These are phyloP conservation scores for Paralichthys olivaceus DNA, from an alignment of 2,113 vertebrate species.

Conservation along the genomic window DNA sequence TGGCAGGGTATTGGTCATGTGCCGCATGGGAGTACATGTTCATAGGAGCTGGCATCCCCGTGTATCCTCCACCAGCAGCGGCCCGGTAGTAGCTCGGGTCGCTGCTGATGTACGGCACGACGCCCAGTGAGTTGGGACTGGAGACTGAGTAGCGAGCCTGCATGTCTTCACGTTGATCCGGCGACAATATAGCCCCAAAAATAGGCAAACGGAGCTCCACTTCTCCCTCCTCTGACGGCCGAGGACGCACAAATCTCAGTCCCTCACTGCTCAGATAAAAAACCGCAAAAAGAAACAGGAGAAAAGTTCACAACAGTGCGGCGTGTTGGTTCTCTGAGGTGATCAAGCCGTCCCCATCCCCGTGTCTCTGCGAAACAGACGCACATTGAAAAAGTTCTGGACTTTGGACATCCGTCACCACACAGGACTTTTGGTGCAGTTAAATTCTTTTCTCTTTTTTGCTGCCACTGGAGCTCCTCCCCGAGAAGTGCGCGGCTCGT, in stretches of 20 bases:
- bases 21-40: slow-evolving; percentile 96
- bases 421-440: slow-evolving; percentile 94
- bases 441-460: slow-evolving; percentile 86
- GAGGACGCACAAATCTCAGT: slow-evolving; percentile 50
- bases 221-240: slow-evolving; percentile 50
- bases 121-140: slow-evolving; percentile 96
- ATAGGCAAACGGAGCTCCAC: slow-evolving; percentile 65
- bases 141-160: slow-evolving; percentile 98
- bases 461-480: slow-evolving; percentile 83
- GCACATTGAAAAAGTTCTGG: slow-evolving; percentile 90
- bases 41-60: slow-evolving; percentile 95
- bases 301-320: slow-evolving; percentile 32
- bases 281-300: slow-evolving; percentile 1
- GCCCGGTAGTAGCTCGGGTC: slow-evolving; percentile 96
- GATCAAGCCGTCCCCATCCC: slow-evolving; percentile 82
- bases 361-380: slow-evolving; percentile 81
- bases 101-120: slow-evolving; percentile 95
- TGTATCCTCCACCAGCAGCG: slow-evolving; percentile 92
- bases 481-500: slow-evolving; percentile 47
- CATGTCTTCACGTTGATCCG: slow-evolving; percentile 84
- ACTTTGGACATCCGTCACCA: slow-evolving; percentile 96
- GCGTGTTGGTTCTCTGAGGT: slow-evolving; percentile 39
- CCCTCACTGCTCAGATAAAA: slow-evolving; percentile 32
- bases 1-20: slow-evolving; percentile 93
- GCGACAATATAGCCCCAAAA: slow-evolving; percentile 60